phyloP scores from a whole-genome alignment of 2,797 vertebrate genomes.

The Eulemur rubriventer region DNA sequence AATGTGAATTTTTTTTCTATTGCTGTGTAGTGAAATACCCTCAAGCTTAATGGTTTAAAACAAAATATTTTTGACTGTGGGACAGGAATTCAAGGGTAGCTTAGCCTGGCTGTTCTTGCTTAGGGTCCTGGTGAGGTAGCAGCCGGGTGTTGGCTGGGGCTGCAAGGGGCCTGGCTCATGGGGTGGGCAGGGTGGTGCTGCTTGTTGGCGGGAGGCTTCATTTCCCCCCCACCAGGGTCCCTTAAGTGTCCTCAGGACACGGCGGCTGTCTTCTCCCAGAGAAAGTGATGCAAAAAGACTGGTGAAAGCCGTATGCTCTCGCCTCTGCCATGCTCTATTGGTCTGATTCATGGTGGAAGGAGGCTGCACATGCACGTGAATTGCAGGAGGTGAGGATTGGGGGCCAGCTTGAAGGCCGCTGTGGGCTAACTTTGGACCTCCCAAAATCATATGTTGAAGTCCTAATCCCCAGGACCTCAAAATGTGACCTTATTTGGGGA shows the following conservation, averaged over 20 bases:
- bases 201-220: background rate
- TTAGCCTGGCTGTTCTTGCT: background rate
- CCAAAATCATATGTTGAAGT: background rate
- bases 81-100: background rate
- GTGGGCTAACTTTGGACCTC: background rate
- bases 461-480: background rate
- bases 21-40: background rate
- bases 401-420: background rate
- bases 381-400: background rate
- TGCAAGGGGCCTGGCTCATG: background rate
- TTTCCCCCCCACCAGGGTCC: background rate
- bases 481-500: background rate
- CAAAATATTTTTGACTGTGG: background rate
- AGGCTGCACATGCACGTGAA: background rate
- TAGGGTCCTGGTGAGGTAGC: background rate
- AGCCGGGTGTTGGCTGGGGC: background rate
- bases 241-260: background rate
- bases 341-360: background rate
- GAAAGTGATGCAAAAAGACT: background rate
- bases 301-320: fast-evolving
- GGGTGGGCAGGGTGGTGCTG: background rate
- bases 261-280: background rate
- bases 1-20: background rate
- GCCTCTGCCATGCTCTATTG: fast-evolving
- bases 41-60: background rate